phyloP scores from a whole-genome alignment of 2,797 vertebrate species.

The Leptatherina wallacei region DNA sequence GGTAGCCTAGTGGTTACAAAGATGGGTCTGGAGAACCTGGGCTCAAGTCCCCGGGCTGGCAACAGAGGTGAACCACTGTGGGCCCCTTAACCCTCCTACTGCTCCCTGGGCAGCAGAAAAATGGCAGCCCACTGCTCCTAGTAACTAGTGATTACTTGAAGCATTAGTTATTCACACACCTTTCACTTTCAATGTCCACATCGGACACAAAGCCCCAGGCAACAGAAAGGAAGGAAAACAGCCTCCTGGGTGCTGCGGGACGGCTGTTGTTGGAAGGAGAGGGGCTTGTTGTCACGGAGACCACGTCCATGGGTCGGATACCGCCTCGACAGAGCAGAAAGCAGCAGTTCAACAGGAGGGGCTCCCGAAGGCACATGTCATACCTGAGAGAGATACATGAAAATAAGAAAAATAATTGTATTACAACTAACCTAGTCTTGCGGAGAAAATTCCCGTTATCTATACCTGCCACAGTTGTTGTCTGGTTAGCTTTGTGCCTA shows the following conservation, averaged over 20 bases:
- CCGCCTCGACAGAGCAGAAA: constrained; percentile 91
- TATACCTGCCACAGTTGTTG: not conserved
- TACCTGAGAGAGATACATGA: constrained; percentile 78
- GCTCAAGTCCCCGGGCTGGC: too few relatives aligned
- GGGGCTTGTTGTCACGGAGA: constrained; percentile 89
- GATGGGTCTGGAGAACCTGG: not conserved
- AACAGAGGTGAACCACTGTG: too few relatives aligned
- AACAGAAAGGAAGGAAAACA: constrained; percentile 93
- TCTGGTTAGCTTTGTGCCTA: not conserved
- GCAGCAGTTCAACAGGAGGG: constrained; percentile 92
- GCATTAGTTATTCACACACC: constrained; percentile 58
- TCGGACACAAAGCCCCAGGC: constrained; percentile 96
- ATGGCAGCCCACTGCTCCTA: not conserved
- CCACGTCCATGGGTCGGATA: constrained; percentile 88
- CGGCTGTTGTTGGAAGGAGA: constrained; percentile 74
- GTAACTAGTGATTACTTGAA: too few relatives aligned
- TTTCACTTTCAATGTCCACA: constrained; percentile 95
- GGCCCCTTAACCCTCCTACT: too few relatives aligned
- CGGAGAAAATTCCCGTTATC: not conserved
- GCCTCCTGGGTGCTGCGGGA: constrained; percentile 73
- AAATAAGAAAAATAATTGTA: not conserved
- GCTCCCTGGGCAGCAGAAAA: not conserved
- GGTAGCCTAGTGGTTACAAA: not conserved
- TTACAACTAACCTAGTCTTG: not conserved
- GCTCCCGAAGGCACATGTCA: constrained; percentile 90